Evolutionary conservation across 2,113 vertebrate genomes (phyloP), one percentile per base, ranked within the genome.

Genomic region (Thalassoma bifasciatum): DNA sequence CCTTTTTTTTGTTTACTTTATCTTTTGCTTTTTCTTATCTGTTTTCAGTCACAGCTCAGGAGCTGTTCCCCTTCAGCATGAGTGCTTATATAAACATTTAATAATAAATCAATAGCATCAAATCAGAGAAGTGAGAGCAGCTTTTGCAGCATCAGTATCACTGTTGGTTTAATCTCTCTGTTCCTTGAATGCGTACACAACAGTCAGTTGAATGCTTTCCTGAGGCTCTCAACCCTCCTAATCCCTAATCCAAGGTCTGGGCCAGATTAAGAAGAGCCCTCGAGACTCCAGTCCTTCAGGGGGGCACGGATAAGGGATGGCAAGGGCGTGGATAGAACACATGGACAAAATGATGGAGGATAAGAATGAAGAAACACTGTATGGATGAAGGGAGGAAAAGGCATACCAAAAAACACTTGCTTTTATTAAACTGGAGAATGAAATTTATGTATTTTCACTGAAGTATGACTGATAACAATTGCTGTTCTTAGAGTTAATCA

Each of bases 161-260:
- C 75, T 86, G 76, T 81, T 75, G 77, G 16, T 78, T 78, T 85
- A 89, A 89, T 89, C 83, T 79, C 67, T 19, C 21, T 36, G 5
- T 90, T 91, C 77, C 84, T 89, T 85, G 84, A 86, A 86, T 81
- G 83, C 82, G 6, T 74, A 72, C 56, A 67, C 70, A 70, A 79
- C 65, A 66, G 40, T 58, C 63, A 52, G 61, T 77, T 73, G 74
- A 70, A 57, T 81, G 65, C 40, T 63, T 54, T 67, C 74, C 46
- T 44, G 36, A 74, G 46, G 67, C 54, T 81, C 61, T 42, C 47
- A 67, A 52, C 59, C 59, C 49, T 83, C 61, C 76, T 89, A 90
- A 91, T 91, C 91, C 74, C 71, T 91, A 91, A 91, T 92, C 91
- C 91, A 91, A 51, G 75, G 69, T 88, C 84, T 83, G 51, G 71